phyloP scores from a whole-genome alignment of 2,113 vertebrate genomes.

The Nipponia nippon region DNA sequence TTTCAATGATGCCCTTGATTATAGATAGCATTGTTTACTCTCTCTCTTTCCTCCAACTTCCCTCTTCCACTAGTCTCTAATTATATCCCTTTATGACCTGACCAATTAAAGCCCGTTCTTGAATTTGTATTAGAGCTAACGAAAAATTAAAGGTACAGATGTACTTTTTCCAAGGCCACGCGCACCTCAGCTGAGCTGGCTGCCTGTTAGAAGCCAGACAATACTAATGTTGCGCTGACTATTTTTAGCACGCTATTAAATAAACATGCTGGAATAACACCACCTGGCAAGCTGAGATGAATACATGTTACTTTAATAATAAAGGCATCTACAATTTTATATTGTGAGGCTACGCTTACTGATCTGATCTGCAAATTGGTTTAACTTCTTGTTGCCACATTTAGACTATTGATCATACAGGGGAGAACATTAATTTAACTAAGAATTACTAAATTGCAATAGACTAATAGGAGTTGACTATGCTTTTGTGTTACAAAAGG shows the following conservation, averaged over 20 bases:
- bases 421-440: neutral
- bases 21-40: slow-evolving; percentile 69
- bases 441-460: slow-evolving; percentile 25
- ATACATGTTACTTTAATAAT: slow-evolving; percentile 23
- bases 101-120: slow-evolving; percentile 59
- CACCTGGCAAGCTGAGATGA: slow-evolving; percentile 45
- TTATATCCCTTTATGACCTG: slow-evolving; percentile 58
- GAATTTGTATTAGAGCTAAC: slow-evolving; percentile 57
- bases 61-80: slow-evolving; percentile 55
- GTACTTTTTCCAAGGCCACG: neutral
- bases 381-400: slow-evolving; percentile 25
- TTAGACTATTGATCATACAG: slow-evolving; percentile 26
- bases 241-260: slow-evolving; percentile 42
- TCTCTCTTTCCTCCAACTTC: slow-evolving; percentile 37
- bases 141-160: slow-evolving; percentile 68
- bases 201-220: slow-evolving; percentile 48
- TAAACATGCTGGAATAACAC: slow-evolving; percentile 50
- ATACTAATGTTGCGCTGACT: slow-evolving; percentile 19
- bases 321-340: neutral
- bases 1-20: slow-evolving; percentile 69
- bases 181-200: neutral
- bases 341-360: neutral
- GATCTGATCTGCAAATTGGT: slow-evolving; percentile 28
- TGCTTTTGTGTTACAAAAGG: neutral
- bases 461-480: neutral